Evolutionary conservation across 2,113 vertebrate genomes (phyloP), one percentile per base, ranked within the genome.

Genomic region (Lepus timidus): DNA sequence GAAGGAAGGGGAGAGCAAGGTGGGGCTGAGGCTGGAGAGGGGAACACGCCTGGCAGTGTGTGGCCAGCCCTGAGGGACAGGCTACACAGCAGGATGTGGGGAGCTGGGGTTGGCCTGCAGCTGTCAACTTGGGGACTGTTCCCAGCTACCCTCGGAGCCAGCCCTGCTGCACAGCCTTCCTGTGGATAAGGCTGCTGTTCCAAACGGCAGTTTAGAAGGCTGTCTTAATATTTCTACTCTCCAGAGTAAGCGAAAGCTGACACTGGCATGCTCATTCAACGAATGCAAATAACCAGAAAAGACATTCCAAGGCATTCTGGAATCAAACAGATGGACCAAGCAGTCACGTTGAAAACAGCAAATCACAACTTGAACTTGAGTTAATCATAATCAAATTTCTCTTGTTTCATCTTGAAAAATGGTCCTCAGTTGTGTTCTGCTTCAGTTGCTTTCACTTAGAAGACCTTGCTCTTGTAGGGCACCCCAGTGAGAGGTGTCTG

Each of bases 241-340:
- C 19, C 84, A 22, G 27, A 81, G 92, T 82, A 96, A 92, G 88
- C 65, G 84, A 92, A 95, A 86, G 62, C 74, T 95, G 96, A 95
- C 84, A 95, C 73, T 97, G 96, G 94, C 96, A 97, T 68, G 62
- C 94, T 95, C 65, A 64, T 91, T 89, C 27, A 80, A 9, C 10
- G 64, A 95, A 94, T 95, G 80, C 86, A 87, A 97, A 95, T 89
- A 95, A 91, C 92, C 93, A 97, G 96, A 96, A 94, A 96, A 96
- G 94, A 93, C 94, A 95, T 97, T 96, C 90, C 76, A 61, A 96
- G 70, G 55, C 75, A 44, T 94, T 97, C 94, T 97, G 96, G 96
- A 96, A 81, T 78, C 88, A 80, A 96, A 92, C 96, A 97, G 97
- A 97, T 97, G 94, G 97, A 96, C 96, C 49, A 27, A 91, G 93